These are phyloP conservation scores for Gopherus evgoodei DNA, from an alignment of 2,113 vertebrate species.

Conservation along the genomic window DNA sequence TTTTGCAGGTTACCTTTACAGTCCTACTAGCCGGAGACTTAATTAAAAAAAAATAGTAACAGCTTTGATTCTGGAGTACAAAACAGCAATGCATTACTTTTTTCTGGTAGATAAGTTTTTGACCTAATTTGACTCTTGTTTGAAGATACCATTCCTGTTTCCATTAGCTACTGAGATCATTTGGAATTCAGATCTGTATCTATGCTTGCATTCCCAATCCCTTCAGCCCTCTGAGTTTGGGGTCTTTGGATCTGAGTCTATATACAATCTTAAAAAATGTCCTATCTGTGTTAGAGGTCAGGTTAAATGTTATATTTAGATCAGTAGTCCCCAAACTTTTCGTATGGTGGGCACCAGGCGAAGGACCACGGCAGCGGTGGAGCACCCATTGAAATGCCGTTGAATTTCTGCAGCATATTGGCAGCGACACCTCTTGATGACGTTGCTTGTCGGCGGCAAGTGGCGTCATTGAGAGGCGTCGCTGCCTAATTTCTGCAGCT, in stretches of 20 bases:
- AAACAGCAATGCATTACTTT: too few species aligned
- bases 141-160: not conserved
- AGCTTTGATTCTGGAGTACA: not conserved
- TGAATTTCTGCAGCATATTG: too few species aligned
- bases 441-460: too few species aligned
- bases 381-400: too few species aligned
- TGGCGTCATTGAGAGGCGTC: too few species aligned
- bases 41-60: not conserved
- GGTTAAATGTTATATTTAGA: not conserved
- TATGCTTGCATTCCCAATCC: not conserved
- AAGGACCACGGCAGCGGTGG: too few species aligned
- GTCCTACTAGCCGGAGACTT: not conserved
- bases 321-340: too few species aligned
- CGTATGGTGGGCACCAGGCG: too few species aligned
- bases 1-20: not conserved
- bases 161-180: not conserved
- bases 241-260: not conserved
- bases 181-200: not conserved
- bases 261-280: not conserved
- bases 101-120: not conserved
- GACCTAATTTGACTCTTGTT: not conserved
- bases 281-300: rapidly evolving
- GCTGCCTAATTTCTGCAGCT: too few species aligned
- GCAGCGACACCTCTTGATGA: too few species aligned
- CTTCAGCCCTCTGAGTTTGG: not conserved